Base-by-base conservation (phyloP, 2,888 invertebrate genomes). In the Euphydryas editha region DNA sequence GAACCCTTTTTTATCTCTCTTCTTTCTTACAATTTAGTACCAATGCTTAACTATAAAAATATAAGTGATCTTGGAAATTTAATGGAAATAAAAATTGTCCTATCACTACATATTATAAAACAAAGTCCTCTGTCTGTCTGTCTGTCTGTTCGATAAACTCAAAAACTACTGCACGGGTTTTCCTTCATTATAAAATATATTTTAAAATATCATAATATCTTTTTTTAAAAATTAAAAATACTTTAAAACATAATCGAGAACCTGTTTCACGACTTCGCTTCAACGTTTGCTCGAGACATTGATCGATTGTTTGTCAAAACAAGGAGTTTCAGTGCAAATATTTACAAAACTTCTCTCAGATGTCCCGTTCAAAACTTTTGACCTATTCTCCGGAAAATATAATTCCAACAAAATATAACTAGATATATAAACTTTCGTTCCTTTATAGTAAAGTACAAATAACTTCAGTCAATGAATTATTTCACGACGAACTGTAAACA, bases 231-330 rank as follows among this genome's bases (percentile, higher is more conserved):
- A 24, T 15, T 21, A 24, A n/a, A 24, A 20, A 18, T 4, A n/a
- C 24, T 51, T 20, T 20, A 20, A 17, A 18, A 51, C 7, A 51
- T 13, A 51, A 51, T 51, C 13, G 24, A 24, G 15, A 24, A 11
- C 46, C 13, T 20, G 21, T 15, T 59, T 59, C 58, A 15, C 49
- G 24, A 51, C 7, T 51, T 47, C 62, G 56, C 62, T 54, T 62
- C 42, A 51, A 49, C 68, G 55, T 70, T 64, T 71, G 69, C 47
- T 39, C 46, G 54, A 54, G 72, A 67, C 72, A 73, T 62, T 73
- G 73, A 72, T 73, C 62, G 67, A 73, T 73, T 18, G 71, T 58
- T 61, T 55, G 46, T 17, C 58, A 54, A 71, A 69, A 65, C 61
- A 68, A 68, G 58, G 67, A 65, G 62, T 68, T 63, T 51, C 49